Evolutionary conservation across 2,888 invertebrate species (phyloP), one percentile per base, ranked within the genome.

Genomic region (Malthinus flaveolus): DNA sequence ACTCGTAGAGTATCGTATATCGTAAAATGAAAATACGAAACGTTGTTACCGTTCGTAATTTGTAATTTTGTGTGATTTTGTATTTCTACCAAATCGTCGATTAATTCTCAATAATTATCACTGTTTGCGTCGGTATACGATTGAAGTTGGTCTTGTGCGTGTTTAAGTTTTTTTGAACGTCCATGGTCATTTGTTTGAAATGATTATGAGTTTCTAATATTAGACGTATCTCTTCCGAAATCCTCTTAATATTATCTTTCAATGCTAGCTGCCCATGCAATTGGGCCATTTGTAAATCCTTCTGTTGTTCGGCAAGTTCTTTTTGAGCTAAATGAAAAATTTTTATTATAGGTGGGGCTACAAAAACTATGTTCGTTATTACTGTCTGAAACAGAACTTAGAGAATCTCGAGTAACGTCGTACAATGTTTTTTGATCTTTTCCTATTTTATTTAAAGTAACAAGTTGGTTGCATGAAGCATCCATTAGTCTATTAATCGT

Each of bases 401-500:
- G 69, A 4, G 77, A 76, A 32, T 70, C 64, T 54, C 75, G 68
- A 5, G 76, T 71, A 10, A 78, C 52, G 56, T 68, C 58, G 45
- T 72, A 72, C 23, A 78, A 65, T 63, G 68, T 67, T 52, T 74
- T 67, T 61, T 78, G 78, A 55, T 72, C 72, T 23, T 67, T 57
- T 35, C 72, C 65, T 56, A 78, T 73, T 62, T 71, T 71, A 34
- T 68, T 69, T 10, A 78, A 62, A 15, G 73, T 73, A 44, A 61
- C 61, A 8, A 78, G 65, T 56, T 78, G 78, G 56, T 74, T 64
- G 36, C 67, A 67, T 6, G 78, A 71, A 46, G 84, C 79, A 39
- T 81, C 74, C 79, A 87, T 83, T 49, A 88, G 75, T 65, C 83
- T 81, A 73, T 87, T 87, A 9, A 88, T 84, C 1, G 87, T 85